These are phyloP conservation scores for Idaea straminata DNA, from an alignment of 2,888 invertebrate genomes.

Conservation along the genomic window DNA sequence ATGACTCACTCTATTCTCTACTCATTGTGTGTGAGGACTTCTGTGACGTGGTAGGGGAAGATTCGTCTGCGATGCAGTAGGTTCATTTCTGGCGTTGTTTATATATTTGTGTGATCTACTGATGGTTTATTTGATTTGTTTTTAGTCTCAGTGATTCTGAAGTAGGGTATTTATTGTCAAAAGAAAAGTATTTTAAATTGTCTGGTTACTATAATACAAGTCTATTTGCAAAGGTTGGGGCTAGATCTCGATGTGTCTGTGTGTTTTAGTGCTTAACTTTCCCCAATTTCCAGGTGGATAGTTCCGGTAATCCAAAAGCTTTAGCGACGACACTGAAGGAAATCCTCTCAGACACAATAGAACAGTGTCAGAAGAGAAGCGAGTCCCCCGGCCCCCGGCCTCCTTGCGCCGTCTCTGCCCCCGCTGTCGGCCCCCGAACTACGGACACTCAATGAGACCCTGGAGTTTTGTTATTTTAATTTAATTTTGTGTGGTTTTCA, in stretches of 20 bases:
- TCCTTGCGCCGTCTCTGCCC: slow-evolving; percentile 37
- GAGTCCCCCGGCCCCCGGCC: slow-evolving; percentile 31
- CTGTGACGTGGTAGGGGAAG: neutral
- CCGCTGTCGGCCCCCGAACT: slow-evolving; percentile 30
- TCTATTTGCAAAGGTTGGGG: neutral
- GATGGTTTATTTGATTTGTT: no score
- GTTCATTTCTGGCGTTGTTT: no score
- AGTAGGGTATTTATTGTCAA: no score
- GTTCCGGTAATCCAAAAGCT: slow-evolving; percentile 63
- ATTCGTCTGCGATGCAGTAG: neutral
- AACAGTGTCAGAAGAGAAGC: slow-evolving; percentile 44
- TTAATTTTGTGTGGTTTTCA: neutral
- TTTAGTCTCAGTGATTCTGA: no score
- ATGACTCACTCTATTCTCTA: no score
- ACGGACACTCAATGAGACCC: neutral
- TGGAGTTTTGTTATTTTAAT: neutral
- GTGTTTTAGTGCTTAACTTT: neutral
- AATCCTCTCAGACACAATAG: slow-evolving; percentile 65
- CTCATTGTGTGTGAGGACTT: no score
- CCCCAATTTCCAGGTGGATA: slow-evolving; percentile 52
- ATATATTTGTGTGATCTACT: neutral
- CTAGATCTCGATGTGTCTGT: neutral
- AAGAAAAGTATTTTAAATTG: neutral
- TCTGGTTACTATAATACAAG: neutral
- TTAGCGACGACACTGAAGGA: slow-evolving; percentile 65